A percentile compares a stretch with the other conserved stretches of the same genome.
phyloP scores from a whole-genome alignment of 2,888 invertebrate genomes.

The Crepidodera aurea region DNA sequence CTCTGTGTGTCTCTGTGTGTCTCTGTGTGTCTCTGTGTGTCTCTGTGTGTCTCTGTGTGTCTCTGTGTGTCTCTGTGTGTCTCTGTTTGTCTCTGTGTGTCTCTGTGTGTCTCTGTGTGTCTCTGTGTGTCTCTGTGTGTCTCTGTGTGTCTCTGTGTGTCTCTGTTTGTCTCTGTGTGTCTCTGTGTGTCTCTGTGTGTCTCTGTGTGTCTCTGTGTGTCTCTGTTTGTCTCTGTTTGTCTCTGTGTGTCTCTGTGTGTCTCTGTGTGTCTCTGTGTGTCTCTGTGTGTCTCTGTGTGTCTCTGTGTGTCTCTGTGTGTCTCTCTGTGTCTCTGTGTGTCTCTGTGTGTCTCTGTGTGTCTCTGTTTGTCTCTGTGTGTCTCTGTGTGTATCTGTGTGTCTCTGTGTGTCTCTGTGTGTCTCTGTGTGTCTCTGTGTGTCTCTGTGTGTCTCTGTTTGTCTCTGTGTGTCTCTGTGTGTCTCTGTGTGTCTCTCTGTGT shows the following conservation, averaged over 20 bases:
- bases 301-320: neutral
- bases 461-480: too few relatives aligned
- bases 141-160: neutral
- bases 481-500: neutral
- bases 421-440: neutral
- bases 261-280: neutral
- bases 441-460: too few relatives aligned
- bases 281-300: neutral
- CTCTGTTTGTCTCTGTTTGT: too few relatives aligned
- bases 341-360: too few relatives aligned
- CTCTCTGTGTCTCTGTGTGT: neutral
- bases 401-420: neutral
- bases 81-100: too few relatives aligned
- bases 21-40: neutral
- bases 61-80: neutral
- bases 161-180: too few relatives aligned
- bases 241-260: too few relatives aligned
- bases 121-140: neutral
- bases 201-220: neutral
- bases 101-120: neutral
- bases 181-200: neutral
- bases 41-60: neutral
- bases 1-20: neutral
- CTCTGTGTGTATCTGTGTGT: too few relatives aligned
- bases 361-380: too few relatives aligned